These are phyloP conservation scores for Hypselothyrea guttata DNA, from an alignment of 2,888 invertebrate genomes.

Conservation along the genomic window DNA sequence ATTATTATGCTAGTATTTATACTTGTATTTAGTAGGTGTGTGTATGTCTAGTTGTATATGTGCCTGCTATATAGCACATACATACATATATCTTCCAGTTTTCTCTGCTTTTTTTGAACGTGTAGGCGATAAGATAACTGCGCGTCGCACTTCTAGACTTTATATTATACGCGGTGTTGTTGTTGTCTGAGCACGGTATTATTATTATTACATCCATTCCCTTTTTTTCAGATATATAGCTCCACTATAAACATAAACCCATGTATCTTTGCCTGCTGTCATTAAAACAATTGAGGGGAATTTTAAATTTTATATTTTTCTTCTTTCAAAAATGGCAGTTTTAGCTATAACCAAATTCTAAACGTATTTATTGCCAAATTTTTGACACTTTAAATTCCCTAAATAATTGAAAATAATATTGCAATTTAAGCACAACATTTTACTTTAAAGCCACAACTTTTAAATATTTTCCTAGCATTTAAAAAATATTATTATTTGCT, in stretches of 20 bases:
- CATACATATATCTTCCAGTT: constrained; percentile 6
- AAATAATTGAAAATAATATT: no score
- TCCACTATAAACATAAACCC: neutral
- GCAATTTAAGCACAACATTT: no score
- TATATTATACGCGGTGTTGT: constrained; percentile 5
- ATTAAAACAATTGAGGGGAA: no score
- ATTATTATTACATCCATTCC: constrained; percentile 6
- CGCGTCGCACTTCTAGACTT: constrained; percentile 36
- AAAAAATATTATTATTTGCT: no score
- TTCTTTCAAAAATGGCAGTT: no score
- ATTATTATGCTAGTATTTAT: constrained; percentile 45
- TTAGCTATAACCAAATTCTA: no score
- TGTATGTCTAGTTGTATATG: constrained; percentile 12
- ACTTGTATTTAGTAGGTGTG: constrained; percentile 12
- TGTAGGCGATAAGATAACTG: constrained; percentile 61
- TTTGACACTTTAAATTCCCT: no score
- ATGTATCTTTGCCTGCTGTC: neutral
- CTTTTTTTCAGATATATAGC: constrained; percentile 1
- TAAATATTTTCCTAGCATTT: no score
- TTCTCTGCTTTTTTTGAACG: constrained; percentile 41
- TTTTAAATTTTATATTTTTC: no score
- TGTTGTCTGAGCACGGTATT: constrained; percentile 17
- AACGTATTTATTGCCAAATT: no score
- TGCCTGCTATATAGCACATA: no score
- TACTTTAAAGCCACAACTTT: no score